phyloP scores from a whole-genome alignment of 2,113 vertebrate genomes.

The Saccopteryx leptura region DNA sequence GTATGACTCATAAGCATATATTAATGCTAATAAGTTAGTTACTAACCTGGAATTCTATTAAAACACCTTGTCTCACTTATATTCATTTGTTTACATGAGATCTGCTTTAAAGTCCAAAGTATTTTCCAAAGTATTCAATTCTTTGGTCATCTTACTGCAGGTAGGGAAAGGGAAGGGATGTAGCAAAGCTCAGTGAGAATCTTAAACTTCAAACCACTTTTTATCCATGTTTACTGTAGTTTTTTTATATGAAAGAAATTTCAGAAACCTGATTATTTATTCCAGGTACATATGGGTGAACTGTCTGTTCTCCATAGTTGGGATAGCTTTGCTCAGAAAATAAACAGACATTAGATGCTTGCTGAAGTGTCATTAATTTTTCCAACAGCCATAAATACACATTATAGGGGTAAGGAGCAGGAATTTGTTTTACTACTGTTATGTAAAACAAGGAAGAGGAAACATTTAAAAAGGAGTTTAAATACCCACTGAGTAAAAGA shows the following conservation, averaged over 20 bases:
- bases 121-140: background rate
- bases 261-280: slow-evolving; percentile 32
- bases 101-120: background rate
- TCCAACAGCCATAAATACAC: slow-evolving; percentile 42
- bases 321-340: slow-evolving; percentile 45
- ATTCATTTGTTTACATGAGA: slow-evolving; percentile 42
- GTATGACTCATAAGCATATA: slow-evolving; percentile 54
- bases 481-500: slow-evolving; percentile 5
- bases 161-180: slow-evolving; percentile 17
- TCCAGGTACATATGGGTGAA: background rate
- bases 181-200: background rate
- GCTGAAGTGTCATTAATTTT: slow-evolving; percentile 33
- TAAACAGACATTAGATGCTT: slow-evolving; percentile 38
- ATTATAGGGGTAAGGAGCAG: slow-evolving; percentile 56
- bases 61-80: slow-evolving; percentile 15
- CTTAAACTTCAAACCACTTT: slow-evolving; percentile 53
- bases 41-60: slow-evolving; percentile 33
- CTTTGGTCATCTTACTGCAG: background rate
- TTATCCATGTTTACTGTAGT: background rate
- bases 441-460: slow-evolving; percentile 52
- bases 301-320: slow-evolving; percentile 15
- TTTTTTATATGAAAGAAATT: slow-evolving; percentile 48
- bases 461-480: slow-evolving; percentile 57
- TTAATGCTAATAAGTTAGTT: slow-evolving; percentile 65
- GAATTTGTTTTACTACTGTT: slow-evolving; percentile 62